These are phyloP conservation scores for Hippolais icterina DNA, from an alignment of 2,113 vertebrate species.

Conservation along the genomic window DNA sequence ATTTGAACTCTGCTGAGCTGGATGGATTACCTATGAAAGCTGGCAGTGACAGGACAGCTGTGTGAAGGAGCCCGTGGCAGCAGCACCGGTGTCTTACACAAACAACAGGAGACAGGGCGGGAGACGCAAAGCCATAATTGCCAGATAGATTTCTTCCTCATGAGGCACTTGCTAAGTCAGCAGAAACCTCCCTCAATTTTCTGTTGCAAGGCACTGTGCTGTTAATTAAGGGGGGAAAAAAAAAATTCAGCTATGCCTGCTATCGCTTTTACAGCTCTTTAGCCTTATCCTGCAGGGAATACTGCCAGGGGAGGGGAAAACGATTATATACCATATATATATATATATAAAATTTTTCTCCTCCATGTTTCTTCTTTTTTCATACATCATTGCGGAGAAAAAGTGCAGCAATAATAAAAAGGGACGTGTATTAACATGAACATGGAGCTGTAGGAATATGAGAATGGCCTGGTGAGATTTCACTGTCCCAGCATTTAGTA, in stretches of 20 bases:
- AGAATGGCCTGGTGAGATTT: conserved; percentile 35
- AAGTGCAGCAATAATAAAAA: neutral
- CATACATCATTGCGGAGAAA: neutral
- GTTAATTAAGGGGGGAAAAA: neutral
- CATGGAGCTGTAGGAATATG: neutral
- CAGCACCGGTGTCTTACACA: conserved; percentile 37
- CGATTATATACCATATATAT: neutral
- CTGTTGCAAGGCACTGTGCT: conserved; percentile 19
- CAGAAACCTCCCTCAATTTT: conserved; percentile 46
- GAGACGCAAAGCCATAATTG: conserved; percentile 37
- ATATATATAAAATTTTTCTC: neutral
- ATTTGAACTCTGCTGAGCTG: conserved; percentile 59
- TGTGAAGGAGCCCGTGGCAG: conserved; percentile 52
- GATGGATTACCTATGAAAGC: conserved; percentile 55
- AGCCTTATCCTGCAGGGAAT: neutral
- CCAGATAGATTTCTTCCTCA: conserved; percentile 56
- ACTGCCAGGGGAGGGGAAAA: neutral
- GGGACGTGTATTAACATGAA: conserved; percentile 24
- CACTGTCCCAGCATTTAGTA: conserved; percentile 16
- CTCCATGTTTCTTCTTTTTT: neutral
- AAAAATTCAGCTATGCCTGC: neutral
- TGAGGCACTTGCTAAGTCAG: conserved; percentile 51
- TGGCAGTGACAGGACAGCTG: conserved; percentile 55
- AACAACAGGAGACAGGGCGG: conserved; percentile 47
- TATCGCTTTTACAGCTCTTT: neutral